A percentile compares a stretch with the other conserved stretches of the same genome.
Conservation (phyloP, 2,113 vertebrate species). For the Pelvicachromis taeniatus region DNA sequence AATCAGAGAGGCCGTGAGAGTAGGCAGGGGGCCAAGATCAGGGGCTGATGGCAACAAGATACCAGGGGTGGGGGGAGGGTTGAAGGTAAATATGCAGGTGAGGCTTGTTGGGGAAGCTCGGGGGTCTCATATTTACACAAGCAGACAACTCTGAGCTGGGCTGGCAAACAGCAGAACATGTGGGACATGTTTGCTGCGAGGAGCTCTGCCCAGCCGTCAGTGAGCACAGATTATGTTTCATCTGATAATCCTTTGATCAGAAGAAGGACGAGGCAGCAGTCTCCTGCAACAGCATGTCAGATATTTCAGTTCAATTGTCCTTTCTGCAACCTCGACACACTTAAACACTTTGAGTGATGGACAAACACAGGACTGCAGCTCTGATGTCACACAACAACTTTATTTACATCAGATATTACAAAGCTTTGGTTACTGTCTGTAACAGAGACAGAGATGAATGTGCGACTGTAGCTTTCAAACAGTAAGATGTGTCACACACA, state of each 20-base stretch:
- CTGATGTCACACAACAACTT: background rate
- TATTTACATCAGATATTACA: background rate
- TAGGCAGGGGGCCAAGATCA: conserved; percentile 21
- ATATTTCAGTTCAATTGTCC: background rate
- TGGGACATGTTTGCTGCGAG: conserved; percentile 33
- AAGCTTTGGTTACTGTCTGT: no score
- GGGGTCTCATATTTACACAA: conserved; percentile 23
- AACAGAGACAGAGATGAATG: background rate
- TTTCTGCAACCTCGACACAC: background rate
- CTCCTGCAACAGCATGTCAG: background rate
- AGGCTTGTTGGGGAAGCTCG: background rate
- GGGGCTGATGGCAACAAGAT: background rate
- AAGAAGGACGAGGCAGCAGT: background rate
- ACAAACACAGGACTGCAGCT: background rate
- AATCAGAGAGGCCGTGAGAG: background rate
- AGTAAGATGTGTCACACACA: background rate
- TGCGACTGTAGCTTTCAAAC: background rate
- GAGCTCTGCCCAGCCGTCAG: background rate
- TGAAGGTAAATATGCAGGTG: background rate
- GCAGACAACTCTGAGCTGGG: conserved; percentile 38
- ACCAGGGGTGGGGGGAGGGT: background rate
- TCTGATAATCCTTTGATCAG: background rate
- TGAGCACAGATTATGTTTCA: background rate
- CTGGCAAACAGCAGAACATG: conserved; percentile 46
- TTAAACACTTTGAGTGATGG: background rate